Conservation (phyloP, 2,113 vertebrate genomes). For the Casuarius casuarius region DNA sequence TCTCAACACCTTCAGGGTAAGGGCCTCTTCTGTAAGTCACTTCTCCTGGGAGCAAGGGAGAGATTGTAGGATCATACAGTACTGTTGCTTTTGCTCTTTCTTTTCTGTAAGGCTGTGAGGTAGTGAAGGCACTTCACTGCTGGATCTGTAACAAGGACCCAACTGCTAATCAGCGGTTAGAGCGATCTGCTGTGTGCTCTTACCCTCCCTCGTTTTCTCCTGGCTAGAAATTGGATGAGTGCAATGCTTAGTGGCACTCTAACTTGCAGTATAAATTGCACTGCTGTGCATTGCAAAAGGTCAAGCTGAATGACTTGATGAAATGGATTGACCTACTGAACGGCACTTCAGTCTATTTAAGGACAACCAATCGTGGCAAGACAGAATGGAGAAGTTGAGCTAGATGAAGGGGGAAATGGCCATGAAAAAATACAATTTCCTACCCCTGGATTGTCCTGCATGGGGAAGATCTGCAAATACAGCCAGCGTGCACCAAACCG, state of each 20-base stretch:
- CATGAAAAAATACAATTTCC: constrained; percentile 76
- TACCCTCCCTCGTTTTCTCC: constrained; percentile 45
- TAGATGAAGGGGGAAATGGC: not conserved
- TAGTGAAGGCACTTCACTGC: not conserved
- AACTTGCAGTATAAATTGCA: constrained; percentile 80
- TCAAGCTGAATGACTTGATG: constrained; percentile 82
- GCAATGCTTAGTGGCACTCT: constrained; percentile 35
- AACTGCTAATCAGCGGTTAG: not conserved
- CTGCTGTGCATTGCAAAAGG: constrained; percentile 79
- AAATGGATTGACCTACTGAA: constrained; percentile 82
- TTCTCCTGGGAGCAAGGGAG: not conserved
- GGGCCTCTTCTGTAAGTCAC: not conserved
- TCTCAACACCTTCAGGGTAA: not conserved
- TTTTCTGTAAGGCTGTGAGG: fast-evolving
- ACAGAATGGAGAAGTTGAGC: not conserved
- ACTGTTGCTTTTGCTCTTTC: not conserved
- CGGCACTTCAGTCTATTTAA: constrained; percentile 82
- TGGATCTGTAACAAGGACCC: not conserved
- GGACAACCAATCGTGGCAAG: constrained; percentile 73
- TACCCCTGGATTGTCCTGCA: not conserved
- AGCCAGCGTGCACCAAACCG: fast-evolving
- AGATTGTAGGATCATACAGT: fast-evolving
- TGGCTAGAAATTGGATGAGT: not conserved
- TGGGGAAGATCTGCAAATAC: too few species aligned
- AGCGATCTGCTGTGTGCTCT: not conserved